A percentile compares a stretch with the other conserved stretches of the same genome.
phyloP scores from a whole-genome alignment of 2,888 invertebrate species.

The Octodonta nipae region DNA sequence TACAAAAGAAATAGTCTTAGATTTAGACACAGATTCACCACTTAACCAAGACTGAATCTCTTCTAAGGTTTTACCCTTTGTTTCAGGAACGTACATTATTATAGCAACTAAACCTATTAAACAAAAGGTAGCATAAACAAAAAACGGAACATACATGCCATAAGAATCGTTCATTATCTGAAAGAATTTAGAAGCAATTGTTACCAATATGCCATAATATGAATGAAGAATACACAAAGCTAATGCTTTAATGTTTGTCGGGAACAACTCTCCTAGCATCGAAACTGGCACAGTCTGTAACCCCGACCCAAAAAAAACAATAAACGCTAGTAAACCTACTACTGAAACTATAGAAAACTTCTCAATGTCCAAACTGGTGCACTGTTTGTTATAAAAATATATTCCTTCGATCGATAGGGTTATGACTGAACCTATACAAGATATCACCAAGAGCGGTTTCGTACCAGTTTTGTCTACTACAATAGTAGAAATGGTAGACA shows the following conservation, averaged over 20 bases:
- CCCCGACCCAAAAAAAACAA: slow-evolving; percentile 45
- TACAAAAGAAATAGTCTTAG: too few relatives aligned
- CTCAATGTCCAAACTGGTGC: slow-evolving; percentile 16
- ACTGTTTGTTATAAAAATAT: slow-evolving; percentile 32
- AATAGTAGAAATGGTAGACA: slow-evolving; percentile 26
- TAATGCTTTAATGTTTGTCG: slow-evolving; percentile 46
- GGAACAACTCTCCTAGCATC: slow-evolving; percentile 54
- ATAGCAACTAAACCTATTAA: slow-evolving; percentile 49
- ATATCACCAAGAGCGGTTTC: slow-evolving; percentile 47
- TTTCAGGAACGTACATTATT: slow-evolving; percentile 54
- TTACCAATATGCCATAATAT: slow-evolving; percentile 3
- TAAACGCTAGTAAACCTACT: slow-evolving; percentile 19
- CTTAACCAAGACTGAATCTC: slow-evolving; percentile 34
- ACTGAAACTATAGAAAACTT: slow-evolving; percentile 20
- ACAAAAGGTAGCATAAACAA: slow-evolving; percentile 50
- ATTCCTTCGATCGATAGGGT: slow-evolving; percentile 36
- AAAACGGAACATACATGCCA: slow-evolving; percentile 50
- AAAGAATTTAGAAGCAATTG: slow-evolving; percentile 7
- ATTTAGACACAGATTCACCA: too few relatives aligned
- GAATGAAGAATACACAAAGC: slow-evolving; percentile 30
- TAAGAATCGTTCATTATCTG: slow-evolving; percentile 21
- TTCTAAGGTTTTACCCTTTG: slow-evolving; percentile 43
- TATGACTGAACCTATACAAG: slow-evolving; percentile 20
- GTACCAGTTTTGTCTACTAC: slow-evolving; percentile 50
- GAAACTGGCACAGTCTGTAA: slow-evolving; percentile 63